These are phyloP conservation scores for Volucella inflata DNA, from an alignment of 2,888 invertebrate genomes.

Conservation along the genomic window DNA sequence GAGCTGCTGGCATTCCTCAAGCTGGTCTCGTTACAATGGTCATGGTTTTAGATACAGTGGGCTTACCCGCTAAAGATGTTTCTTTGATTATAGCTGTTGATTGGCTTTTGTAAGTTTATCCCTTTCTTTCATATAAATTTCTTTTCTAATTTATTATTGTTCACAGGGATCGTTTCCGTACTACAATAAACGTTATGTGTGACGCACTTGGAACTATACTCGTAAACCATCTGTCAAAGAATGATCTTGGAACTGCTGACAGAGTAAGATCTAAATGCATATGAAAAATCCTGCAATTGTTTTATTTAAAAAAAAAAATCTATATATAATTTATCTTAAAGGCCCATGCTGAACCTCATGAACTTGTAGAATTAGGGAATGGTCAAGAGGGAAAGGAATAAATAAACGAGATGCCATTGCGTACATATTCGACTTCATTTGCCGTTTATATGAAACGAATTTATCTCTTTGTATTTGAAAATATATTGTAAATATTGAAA, in stretches of 20 bases:
- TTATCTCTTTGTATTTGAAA: slow-evolving; percentile 40
- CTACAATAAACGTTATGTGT: slow-evolving; percentile 97
- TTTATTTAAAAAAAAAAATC: not conserved
- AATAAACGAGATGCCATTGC: slow-evolving; percentile 61
- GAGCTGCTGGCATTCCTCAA: slow-evolving; percentile 98
- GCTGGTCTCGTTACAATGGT: slow-evolving; percentile 98
- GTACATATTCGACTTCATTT: slow-evolving; percentile 2
- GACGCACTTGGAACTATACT: slow-evolving; percentile 97
- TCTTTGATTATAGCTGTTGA: slow-evolving; percentile 96
- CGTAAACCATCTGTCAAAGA: slow-evolving; percentile 92
- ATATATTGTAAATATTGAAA: slow-evolving; percentile 62
- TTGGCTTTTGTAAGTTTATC: slow-evolving; percentile 92
- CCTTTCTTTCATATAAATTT: slow-evolving; percentile 22
- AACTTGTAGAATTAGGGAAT: slow-evolving; percentile 87
- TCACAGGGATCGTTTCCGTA: slow-evolving; percentile 92
- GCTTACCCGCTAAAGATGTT: slow-evolving; percentile 94
- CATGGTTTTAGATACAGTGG: slow-evolving; percentile 96
- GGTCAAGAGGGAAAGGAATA: slow-evolving; percentile 83
- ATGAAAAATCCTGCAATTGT: not conserved
- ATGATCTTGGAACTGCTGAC: slow-evolving; percentile 86
- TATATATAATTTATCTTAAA: slow-evolving; percentile 57
- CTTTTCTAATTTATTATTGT: slow-evolving; percentile 14
- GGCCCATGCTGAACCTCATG: slow-evolving; percentile 86
- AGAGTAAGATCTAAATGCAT: slow-evolving; percentile 80
- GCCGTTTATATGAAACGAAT: slow-evolving; percentile 34